These are phyloP conservation scores for Ochotona curzoniae DNA, from an alignment of 2,113 vertebrate species.

Conservation along the genomic window DNA sequence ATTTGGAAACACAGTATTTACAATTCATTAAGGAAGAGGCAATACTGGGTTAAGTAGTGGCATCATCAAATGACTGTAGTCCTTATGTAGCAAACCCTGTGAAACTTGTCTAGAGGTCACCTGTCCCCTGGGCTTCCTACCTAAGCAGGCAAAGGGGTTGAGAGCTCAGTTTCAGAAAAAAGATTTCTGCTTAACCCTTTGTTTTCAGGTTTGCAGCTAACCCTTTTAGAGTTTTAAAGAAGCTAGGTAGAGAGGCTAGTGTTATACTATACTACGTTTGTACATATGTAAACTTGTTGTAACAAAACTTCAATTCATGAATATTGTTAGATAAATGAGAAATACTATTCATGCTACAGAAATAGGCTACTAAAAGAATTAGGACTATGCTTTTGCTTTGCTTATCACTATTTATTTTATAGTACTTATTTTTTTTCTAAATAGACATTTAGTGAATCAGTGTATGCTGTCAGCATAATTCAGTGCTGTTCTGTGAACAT, in stretches of 20 bases:
- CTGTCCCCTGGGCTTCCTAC: neutral
- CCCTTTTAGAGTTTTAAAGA: neutral
- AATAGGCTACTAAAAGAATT: neutral
- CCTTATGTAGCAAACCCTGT: neutral
- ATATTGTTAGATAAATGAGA: neutral
- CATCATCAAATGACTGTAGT: neutral
- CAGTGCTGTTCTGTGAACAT: neutral
- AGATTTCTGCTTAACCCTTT: neutral
- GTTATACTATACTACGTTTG: neutral
- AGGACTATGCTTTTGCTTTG: constrained; percentile 27
- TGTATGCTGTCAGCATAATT: constrained; percentile 25
- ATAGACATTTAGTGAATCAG: constrained; percentile 10
- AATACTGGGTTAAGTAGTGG: neutral
- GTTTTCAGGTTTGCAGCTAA: neutral
- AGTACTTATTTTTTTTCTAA: neutral
- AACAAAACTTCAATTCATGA: neutral
- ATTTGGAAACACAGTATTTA: neutral
- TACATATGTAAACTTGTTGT: neutral
- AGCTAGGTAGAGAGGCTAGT: no score
- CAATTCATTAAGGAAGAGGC: neutral
- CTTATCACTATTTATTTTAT: neutral
- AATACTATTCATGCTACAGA: neutral
- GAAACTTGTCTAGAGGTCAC: neutral
- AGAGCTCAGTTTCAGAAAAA: neutral
- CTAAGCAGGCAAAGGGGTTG: neutral